phyloP scores from a whole-genome alignment of 2,888 invertebrate species.

The Cryptocheilus praepositus region DNA sequence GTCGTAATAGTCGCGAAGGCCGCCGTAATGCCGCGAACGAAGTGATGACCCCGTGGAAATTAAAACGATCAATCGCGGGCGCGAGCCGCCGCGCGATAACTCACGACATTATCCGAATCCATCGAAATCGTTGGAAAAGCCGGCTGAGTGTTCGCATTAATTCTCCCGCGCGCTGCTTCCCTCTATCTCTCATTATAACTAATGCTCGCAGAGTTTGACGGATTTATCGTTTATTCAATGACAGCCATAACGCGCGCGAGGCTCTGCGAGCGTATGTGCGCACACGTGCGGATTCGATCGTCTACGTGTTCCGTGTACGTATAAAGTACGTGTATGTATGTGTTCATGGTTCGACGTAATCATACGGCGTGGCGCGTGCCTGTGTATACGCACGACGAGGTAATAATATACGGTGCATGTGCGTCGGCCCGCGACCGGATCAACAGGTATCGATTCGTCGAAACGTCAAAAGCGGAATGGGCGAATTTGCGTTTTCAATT shows the following conservation, averaged over 20 bases:
- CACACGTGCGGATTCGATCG: neutral
- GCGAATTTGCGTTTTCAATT: conserved; percentile 6
- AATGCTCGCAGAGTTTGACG: neutral
- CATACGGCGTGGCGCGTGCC: conserved; percentile 20
- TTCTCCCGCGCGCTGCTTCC: too few relatives aligned
- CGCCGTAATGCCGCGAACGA: too few relatives aligned
- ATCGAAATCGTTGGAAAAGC: too few relatives aligned
- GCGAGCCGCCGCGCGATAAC: too few relatives aligned
- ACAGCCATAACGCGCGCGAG: conserved; percentile 18
- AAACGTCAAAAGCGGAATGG: conserved; percentile 41
- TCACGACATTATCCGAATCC: too few relatives aligned
- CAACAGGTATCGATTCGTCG: conserved; percentile 55
- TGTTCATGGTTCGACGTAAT: too few relatives aligned
- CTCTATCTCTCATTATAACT: conserved; percentile 11
- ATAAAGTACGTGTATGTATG: too few relatives aligned
- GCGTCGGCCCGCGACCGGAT: conserved; percentile 34
- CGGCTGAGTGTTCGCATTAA: too few relatives aligned
- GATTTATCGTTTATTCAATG: conserved; percentile 38
- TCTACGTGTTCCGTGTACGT: too few relatives aligned
- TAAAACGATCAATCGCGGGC: too few relatives aligned
- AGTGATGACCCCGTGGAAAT: too few relatives aligned
- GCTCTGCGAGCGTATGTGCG: neutral
- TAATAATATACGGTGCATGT: conserved; percentile 38
- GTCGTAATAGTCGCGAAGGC: too few relatives aligned
- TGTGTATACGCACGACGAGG: conserved; percentile 31